Evolutionary conservation across 2,888 invertebrate species (phyloP).

Genomic region (Acleris sparsana): DNA sequence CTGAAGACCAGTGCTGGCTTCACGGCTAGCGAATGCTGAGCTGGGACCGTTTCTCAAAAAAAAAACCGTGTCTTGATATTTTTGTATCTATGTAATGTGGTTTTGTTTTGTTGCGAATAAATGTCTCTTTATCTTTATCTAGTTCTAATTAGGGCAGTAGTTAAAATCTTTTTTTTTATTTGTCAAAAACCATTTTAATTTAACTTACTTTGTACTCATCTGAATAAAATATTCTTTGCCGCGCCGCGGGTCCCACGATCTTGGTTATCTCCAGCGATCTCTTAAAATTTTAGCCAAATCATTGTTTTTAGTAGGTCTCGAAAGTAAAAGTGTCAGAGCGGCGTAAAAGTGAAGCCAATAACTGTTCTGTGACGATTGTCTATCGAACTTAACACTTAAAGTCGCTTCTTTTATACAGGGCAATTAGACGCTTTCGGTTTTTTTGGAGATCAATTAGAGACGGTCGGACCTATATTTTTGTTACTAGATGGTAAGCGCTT

Average conservation of each 20-base stretch:
- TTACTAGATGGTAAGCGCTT: no score
- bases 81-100: no score
- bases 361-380: conserved; percentile 24
- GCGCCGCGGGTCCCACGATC: conserved; percentile 43
- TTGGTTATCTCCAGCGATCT: conserved; percentile 40
- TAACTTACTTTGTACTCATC: conserved; percentile 30
- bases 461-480: no score
- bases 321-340: conserved; percentile 69
- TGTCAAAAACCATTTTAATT: background rate
- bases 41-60: no score
- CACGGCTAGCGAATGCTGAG: no score
- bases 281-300: conserved; percentile 59
- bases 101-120: no score
- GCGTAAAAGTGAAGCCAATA: conserved; percentile 42
- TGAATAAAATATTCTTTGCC: conserved; percentile 40
- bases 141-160: no score
- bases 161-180: no score
- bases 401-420: conserved; percentile 2
- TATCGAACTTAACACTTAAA: conserved; percentile 29
- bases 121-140: no score
- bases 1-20: no score
- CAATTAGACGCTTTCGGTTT: conserved; percentile 4
- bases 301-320: conserved; percentile 60
- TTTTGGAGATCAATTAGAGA: no score
- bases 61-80: no score